Percentiles rank a stretch among this genome's conserved stretches.
Conservation (phyloP, 2,888 invertebrate genomes). For the Leptinotarsa juncta region DNA sequence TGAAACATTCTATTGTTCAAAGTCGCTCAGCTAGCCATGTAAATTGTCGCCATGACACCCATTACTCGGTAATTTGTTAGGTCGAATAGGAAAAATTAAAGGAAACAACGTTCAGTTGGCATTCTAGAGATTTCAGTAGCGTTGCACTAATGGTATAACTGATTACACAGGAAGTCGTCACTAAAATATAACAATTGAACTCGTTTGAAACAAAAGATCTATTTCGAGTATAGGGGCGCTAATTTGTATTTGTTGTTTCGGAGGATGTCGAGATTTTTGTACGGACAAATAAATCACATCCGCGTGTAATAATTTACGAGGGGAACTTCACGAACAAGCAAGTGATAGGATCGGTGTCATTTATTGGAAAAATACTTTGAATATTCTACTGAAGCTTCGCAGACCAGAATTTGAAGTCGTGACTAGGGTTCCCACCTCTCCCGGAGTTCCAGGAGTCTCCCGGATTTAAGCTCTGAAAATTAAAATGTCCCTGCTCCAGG, state of each 20-base stretch:
- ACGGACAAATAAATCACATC: slow-evolving; percentile 42
- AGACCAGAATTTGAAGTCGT: too few relatives aligned
- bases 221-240: slow-evolving; percentile 46
- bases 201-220: slow-evolving; percentile 51
- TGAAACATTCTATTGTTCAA: slow-evolving; percentile 45
- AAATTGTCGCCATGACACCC: slow-evolving; percentile 48
- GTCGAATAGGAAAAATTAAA: slow-evolving; percentile 50
- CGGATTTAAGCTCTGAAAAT: too few relatives aligned
- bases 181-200: slow-evolving; percentile 55
- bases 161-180: slow-evolving; percentile 54
- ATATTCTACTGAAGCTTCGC: too few relatives aligned
- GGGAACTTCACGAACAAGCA: slow-evolving; percentile 15
- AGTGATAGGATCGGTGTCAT: neutral
- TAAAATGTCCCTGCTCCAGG: too few relatives aligned
- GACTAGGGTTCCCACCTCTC: too few relatives aligned
- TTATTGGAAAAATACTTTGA: neutral
- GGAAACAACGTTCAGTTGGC: slow-evolving; percentile 39
- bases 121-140: slow-evolving; percentile 33
- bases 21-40: slow-evolving; percentile 48
- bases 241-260: slow-evolving; percentile 41
- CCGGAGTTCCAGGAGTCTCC: too few relatives aligned
- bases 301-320: slow-evolving; percentile 25
- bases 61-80: slow-evolving; percentile 46
- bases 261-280: slow-evolving; percentile 44
- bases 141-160: slow-evolving; percentile 39